These are phyloP conservation scores for Drosophila simulans DNA, from an alignment of 1,140 invertebrate genomes.

Conservation along the genomic window DNA sequence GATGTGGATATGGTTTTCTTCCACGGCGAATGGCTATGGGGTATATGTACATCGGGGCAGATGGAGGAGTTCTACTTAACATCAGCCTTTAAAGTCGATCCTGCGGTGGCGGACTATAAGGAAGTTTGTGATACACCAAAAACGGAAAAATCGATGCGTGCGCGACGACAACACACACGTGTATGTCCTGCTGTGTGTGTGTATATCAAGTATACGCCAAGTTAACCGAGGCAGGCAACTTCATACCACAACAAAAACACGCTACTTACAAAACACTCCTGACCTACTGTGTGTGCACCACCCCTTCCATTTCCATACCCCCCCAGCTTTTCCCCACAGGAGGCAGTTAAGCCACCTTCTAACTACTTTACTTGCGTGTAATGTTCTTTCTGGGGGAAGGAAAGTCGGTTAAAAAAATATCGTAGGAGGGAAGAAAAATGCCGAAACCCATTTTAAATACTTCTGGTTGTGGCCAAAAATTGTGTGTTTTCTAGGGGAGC, in stretches of 20 bases:
- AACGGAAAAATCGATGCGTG: slow-evolving; percentile 81
- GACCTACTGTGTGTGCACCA: slow-evolving; percentile 62
- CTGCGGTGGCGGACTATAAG: slow-evolving; percentile 55
- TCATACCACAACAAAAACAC: slow-evolving; percentile 72
- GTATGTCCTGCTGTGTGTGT: slow-evolving; percentile 38
- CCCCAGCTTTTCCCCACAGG: slow-evolving; percentile 18
- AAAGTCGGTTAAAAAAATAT: slow-evolving; percentile 64
- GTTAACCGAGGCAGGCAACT: slow-evolving; percentile 71
- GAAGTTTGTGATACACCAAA: slow-evolving; percentile 73
- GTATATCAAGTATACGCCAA: slow-evolving; percentile 65
- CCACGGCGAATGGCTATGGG: too few relatives aligned
- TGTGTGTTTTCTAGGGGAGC: slow-evolving; percentile 29
- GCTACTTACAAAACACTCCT: slow-evolving; percentile 78
- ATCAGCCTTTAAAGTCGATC: slow-evolving; percentile 38
- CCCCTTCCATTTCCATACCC: too few relatives aligned
- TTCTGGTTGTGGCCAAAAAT: slow-evolving; percentile 17
- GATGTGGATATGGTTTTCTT: slow-evolving; percentile 3
- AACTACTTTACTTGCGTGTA: slow-evolving; percentile 52
- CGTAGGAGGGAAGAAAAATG: slow-evolving; percentile 34
- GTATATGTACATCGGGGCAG: slow-evolving; percentile 2
- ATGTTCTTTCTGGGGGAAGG: slow-evolving; percentile 42
- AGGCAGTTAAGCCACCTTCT: slow-evolving; percentile 49
- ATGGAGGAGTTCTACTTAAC: neutral
- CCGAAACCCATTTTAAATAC: slow-evolving; percentile 77
- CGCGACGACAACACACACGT: slow-evolving; percentile 53